These are phyloP conservation scores for Zoanthus sociatus DNA, from an alignment of 92 coral and sea anemone genomes.

Conservation along the genomic window DNA sequence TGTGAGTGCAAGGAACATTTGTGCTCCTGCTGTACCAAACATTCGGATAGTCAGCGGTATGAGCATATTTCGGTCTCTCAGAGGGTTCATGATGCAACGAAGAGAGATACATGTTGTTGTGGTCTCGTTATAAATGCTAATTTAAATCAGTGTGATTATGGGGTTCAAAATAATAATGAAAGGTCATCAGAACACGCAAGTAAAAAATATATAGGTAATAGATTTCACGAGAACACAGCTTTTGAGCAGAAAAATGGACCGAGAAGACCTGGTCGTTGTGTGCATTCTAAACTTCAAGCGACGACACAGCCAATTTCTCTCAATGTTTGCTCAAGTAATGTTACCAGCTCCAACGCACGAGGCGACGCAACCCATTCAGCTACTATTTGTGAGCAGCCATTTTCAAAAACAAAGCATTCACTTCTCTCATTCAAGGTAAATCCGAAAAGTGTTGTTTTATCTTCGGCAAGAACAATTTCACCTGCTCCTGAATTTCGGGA, in stretches of 20 bases:
- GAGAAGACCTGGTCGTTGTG: neutral
- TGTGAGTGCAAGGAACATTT: constrained; percentile 25
- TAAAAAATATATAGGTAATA: neutral
- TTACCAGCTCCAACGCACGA: neutral
- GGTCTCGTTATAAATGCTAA: neutral
- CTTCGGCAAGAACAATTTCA: neutral
- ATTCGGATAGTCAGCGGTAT: neutral
- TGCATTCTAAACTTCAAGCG: neutral
- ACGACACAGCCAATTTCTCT: neutral
- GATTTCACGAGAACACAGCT: neutral
- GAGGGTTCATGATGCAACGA: constrained; percentile 16
- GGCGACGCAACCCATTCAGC: neutral
- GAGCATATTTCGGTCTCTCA: constrained; percentile 25
- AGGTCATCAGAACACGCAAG: neutral
- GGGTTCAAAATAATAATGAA: neutral
- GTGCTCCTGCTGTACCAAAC: constrained; percentile 21
- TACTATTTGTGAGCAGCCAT: too few species aligned
- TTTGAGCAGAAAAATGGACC: neutral
- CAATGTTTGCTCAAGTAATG: neutral
- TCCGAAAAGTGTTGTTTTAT: neutral
- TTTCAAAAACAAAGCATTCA: neutral
- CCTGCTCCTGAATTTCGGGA: constrained; percentile 1
- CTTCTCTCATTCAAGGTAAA: neutral
- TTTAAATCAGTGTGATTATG: neutral
- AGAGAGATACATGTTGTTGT: constrained; percentile 19